Evolutionary conservation across 2,797 vertebrate genomes (phyloP), one percentile per base, ranked within the genome.

Genomic region (Labeo calbasu): DNA sequence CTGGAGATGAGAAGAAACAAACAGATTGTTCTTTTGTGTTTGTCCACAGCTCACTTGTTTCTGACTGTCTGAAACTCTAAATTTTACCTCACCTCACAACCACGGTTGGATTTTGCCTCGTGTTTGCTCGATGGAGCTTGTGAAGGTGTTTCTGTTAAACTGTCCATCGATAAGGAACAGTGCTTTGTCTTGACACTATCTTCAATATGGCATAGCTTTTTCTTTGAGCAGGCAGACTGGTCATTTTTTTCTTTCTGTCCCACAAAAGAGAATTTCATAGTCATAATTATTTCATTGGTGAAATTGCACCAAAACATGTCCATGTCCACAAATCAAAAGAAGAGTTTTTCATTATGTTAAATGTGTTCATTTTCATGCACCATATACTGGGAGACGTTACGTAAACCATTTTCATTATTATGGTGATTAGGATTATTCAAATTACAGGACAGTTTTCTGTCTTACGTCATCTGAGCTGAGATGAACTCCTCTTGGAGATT

Each of bases 401-500:
- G 23, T 7, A 71, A 71, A 9, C 69, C 69, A 17, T 9, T 71
- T 48, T 71, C 6, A 25, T 71, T 71, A 48, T 50, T 71, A 25
- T 48, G 4, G 7, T 71, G n/a, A 71, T 50, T 28, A 48, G 21
- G 69, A 71, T 48, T 71, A 71, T 71, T 71, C 43, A 71, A 71
- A 71, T 28, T 25, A 50, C 66, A 71, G n/a, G 25, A 19, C n/a
- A 76, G 53, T 43, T 43, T 81, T 14, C 15, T 59, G 63, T 65
- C 55, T 86, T 72, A 82, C 68, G 9, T 82, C 43, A 40, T 82
- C 55, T 79, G 36, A 79, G 57, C 68, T 70, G 63, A 65, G 17
- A 57, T 2, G 69, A 23, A 43, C 57, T 21, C 59, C 59, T 84
- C 65, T 48, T 17, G 25, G 17, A 55, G 84, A 79, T n/a, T 85